Percentiles rank a stretch among this genome's conserved stretches.
phyloP scores from a whole-genome alignment of 1,140 invertebrate species.

The Atta colombica region DNA sequence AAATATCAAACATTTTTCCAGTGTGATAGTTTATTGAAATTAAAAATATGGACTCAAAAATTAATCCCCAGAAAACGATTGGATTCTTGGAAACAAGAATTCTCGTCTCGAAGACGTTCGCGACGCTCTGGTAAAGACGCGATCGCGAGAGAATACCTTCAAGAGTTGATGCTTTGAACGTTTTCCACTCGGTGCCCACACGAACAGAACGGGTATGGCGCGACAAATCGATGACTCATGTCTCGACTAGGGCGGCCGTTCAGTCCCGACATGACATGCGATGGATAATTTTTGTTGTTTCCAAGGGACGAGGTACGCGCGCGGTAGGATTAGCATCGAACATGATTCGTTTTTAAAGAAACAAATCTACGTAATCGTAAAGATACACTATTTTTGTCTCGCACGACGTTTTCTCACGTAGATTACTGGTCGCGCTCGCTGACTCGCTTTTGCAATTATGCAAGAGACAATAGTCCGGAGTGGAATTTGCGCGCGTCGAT shows the following conservation, averaged over 20 bases:
- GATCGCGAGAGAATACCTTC: slow-evolving; percentile 1
- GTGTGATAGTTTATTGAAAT: too few species aligned
- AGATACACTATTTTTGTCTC: neutral
- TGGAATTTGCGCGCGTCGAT: neutral
- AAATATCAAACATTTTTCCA: too few species aligned
- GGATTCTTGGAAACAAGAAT: neutral
- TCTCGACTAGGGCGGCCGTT: neutral
- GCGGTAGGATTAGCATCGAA: neutral
- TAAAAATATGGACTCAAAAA: neutral
- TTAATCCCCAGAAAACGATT: neutral
- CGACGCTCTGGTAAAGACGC: neutral
- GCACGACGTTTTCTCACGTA: slow-evolving; percentile 14
- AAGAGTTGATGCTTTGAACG: neutral
- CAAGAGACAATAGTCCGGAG: neutral
- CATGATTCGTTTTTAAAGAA: neutral
- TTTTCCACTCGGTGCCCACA: slow-evolving; percentile 2
- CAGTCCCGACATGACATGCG: neutral
- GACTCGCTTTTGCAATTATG: neutral
- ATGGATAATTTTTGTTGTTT: neutral
- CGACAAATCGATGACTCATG: slow-evolving; percentile 61
- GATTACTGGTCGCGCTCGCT: neutral
- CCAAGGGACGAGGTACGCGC: too few species aligned
- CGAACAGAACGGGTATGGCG: slow-evolving; percentile 13
- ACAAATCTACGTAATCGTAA: neutral
- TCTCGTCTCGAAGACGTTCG: neutral